Base-by-base conservation (phyloP, 1,140 invertebrate genomes). In the Drosophila prosaltans region DNA sequence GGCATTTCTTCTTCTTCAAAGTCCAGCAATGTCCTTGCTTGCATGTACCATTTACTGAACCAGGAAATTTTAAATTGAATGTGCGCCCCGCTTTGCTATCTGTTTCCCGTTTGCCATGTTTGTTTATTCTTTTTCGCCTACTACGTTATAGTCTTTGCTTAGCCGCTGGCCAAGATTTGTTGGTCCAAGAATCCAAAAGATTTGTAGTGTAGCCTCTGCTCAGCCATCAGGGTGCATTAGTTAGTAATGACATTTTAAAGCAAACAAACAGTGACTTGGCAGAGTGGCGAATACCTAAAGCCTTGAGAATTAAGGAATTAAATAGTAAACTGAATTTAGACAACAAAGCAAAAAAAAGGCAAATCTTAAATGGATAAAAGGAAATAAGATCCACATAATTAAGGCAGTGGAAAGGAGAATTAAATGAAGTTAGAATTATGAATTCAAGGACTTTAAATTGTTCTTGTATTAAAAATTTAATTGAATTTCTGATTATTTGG, bases 41-140 rank as follows among this genome's bases (percentile, higher is more conserved):
- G 67, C 80, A 3, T 51, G 8, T 83, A 78, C 74, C 74, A 69
- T 51, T 80, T 39, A n/a, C 32, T 58, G 70, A 69, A 58, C 60
- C 43, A 80, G 84, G 78, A 88, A 89, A 88, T 81, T 89, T 83
- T 84, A 89, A 88, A 84, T 88, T 81, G 71, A 89, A 84, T 81
- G 71, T 81, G 80, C 71, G 36, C 77, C 21, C 70, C 36, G 65
- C 8, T 43, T 66, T 26, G 21, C 45, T 51, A 26, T 51, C 21
- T 24, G 21, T 69, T 60, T 55, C 65, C 59, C 45, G 40, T 36
- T n/a, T 45, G 43, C 8, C 43, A n/a, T 58, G 55, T 67, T 82
- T 69, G 65, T 65, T 51, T 66, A 65, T 65, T 74, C 72, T 62
- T 62, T 67, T 63, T 62, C 16, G 64, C 80, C 72, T 64, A 36